Base-by-base conservation (phyloP, 2,888 invertebrate species). In the Chaitophorus viminalis region DNA sequence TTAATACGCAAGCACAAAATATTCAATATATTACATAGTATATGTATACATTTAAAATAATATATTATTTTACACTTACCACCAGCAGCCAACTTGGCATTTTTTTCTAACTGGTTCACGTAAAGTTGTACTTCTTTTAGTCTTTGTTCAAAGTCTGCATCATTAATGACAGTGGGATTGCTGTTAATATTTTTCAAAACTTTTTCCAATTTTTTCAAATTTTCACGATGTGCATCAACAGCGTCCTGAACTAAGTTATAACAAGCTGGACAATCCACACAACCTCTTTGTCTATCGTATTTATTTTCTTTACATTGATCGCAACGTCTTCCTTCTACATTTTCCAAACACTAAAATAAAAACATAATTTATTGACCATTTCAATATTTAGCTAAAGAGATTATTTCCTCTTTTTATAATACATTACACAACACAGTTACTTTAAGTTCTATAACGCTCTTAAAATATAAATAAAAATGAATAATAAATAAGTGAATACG, bases 251-350 rank as follows among this genome's bases (percentile, higher is more conserved):
- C 97, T 18, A 99, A 93, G 91, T 97, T 97, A 92, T 99, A 99
- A 92, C 99, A 99, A 18, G 96, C 94, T 0, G 98, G 98, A 91
- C 99, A 99, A 91, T 97, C 95, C 78, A 95, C 93, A 90, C 97
- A 97, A 29, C 98, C 98, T 88, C 95, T 95, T 89, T 97, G 96
- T 46, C 98, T 94, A 91, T 98, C 96, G 91, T 95, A 95, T 91
- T 98, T 98, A 91, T 99, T 99, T 91, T 99, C 99, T 92, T 97
- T 97, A 91, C 99, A 99, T 74, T 97, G 94, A 92, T 99, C 97
- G 91, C 99, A 99, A 39, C 95, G 94, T 60, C 96, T 93, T 2
- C 99, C 99, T 91, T 98, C 99, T 0, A 99, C 98, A 91, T 97
- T 97, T 86, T 96, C 95, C 89, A 96, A 94, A 89, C 92, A 92